Evolutionary conservation across 2,888 invertebrate species (phyloP).

Genomic region (Aradus depressus): DNA sequence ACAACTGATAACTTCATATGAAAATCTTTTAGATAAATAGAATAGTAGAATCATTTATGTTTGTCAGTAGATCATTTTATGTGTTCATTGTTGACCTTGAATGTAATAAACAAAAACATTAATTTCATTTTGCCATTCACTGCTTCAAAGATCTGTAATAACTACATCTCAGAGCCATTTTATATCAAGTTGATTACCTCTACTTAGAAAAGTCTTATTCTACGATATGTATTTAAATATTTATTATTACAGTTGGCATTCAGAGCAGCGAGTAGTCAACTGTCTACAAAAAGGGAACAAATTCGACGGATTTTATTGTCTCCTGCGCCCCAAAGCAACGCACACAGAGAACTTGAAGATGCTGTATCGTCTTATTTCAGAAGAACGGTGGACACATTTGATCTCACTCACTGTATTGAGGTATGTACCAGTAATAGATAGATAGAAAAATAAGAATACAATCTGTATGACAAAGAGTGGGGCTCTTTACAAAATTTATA

Average conservation of each 20-base stretch:
- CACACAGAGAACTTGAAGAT: constrained; percentile 40
- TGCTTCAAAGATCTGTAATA: too few relatives aligned
- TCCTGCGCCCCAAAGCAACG: constrained; percentile 32
- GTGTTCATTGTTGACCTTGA: too few relatives aligned
- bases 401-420: constrained; percentile 40
- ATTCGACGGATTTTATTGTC: constrained; percentile 52
- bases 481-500: background rate
- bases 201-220: too few relatives aligned
- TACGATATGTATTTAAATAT: background rate
- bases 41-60: too few relatives aligned
- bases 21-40: too few relatives aligned
- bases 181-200: too few relatives aligned
- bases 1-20: too few relatives aligned
- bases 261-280: constrained; percentile 56
- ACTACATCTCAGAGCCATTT: too few relatives aligned
- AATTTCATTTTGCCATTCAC: too few relatives aligned
- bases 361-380: constrained; percentile 55
- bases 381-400: constrained; percentile 57
- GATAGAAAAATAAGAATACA: background rate
- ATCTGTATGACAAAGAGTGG: background rate
- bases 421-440: constrained; percentile 34
- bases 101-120: too few relatives aligned
- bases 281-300: constrained; percentile 61
- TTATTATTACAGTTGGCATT: constrained; percentile 52
- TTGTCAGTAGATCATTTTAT: too few relatives aligned